Evolutionary conservation across 2,113 vertebrate species (phyloP).

Genomic region (Tupaia tana): DNA sequence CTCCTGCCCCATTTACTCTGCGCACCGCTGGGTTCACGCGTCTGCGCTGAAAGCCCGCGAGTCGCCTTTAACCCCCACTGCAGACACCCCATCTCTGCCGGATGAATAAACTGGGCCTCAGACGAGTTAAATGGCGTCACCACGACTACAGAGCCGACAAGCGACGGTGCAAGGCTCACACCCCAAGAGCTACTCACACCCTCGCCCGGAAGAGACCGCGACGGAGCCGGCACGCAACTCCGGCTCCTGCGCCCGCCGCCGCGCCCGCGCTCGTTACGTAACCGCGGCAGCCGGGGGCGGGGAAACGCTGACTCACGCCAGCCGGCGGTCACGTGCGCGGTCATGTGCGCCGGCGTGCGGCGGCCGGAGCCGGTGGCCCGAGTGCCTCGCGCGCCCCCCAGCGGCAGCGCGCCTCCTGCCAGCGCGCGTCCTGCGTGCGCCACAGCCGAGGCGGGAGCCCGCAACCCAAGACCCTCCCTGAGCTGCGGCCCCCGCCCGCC

Average conservation of each 20-base stretch:
- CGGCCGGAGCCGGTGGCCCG: accelerated
- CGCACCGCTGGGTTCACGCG: background rate
- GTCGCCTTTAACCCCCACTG: background rate
- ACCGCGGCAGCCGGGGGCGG: background rate
- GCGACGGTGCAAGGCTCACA: background rate
- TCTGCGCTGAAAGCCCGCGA: background rate
- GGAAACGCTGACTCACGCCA: background rate
- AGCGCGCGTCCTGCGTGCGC: accelerated
- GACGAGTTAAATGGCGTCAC: background rate
- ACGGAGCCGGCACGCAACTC: too few species aligned
- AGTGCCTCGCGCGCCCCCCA: background rate
- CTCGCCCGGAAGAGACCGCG: too few species aligned
- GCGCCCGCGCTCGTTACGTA: accelerated
- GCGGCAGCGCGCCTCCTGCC: background rate
- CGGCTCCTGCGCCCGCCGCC: background rate
- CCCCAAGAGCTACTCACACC: too few species aligned
- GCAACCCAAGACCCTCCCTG: background rate
- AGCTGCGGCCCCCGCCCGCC: background rate
- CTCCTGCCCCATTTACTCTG: background rate
- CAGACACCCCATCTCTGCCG: background rate
- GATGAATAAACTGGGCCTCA: background rate
- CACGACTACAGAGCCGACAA: background rate
- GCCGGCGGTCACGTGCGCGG: background rate
- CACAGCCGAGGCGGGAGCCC: accelerated
- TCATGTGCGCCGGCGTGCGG: background rate